Evolutionary conservation across 2,888 invertebrate genomes (phyloP).

Genomic region (Charanyca ferruginea): DNA sequence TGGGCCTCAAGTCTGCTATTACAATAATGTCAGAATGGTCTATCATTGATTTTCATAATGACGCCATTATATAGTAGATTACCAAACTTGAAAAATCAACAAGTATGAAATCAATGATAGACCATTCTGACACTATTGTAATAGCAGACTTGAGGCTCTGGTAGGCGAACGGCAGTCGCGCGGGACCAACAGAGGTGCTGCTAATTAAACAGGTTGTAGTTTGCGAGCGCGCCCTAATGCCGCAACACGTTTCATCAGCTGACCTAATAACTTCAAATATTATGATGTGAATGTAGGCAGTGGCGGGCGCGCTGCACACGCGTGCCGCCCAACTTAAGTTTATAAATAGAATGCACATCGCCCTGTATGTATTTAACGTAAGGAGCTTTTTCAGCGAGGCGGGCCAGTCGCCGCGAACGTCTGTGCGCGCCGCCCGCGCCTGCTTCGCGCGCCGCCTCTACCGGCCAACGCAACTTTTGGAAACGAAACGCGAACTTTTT

Average conservation of each 20-base stretch:
- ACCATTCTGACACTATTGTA: no score
- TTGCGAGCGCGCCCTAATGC: conserved; percentile 62
- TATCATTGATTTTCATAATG: no score
- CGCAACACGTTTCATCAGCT: conserved; percentile 81
- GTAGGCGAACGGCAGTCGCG: conserved; percentile 5
- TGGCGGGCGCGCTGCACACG: conserved; percentile 79
- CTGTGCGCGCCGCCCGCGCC: conserved; percentile 84
- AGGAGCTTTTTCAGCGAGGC: conserved; percentile 86
- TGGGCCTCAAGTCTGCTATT: no score
- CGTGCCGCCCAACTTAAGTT: conserved; percentile 86
- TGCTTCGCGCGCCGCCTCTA: conserved; percentile 69
- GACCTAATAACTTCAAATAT: conserved; percentile 88
- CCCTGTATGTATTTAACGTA: conserved; percentile 85
- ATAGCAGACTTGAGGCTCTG: no score
- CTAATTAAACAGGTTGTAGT: conserved; percentile 60
- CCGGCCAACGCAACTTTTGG: conserved; percentile 74
- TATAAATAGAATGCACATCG: conserved; percentile 90
- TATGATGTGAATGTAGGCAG: conserved; percentile 84
- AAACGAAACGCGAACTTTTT: conserved; percentile 74
- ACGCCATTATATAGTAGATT: no score
- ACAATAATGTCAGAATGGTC: no score
- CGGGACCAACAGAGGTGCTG: conserved; percentile 21
- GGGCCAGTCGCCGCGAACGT: conserved; percentile 84
- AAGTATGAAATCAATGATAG: no score
- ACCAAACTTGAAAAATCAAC: no score